Evolutionary conservation across 2,113 vertebrate genomes (phyloP).

Genomic region (Sorex araneus): DNA sequence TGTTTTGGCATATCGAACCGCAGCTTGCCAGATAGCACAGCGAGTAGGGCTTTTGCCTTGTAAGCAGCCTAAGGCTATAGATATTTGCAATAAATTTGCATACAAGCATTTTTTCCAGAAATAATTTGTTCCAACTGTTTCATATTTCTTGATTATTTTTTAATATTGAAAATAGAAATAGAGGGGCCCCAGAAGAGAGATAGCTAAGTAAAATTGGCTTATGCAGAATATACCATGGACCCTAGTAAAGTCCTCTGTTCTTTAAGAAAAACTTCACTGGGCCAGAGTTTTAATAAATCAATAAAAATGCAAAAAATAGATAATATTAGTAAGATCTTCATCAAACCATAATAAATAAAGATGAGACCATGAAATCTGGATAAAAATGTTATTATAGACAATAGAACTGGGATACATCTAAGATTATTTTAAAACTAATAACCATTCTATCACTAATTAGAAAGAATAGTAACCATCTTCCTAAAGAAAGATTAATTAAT

Average conservation of each 20-base stretch:
- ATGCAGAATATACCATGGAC: neutral
- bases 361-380: neutral
- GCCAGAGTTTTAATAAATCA: neutral
- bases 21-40: too few species aligned
- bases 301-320: slow-evolving; percentile 3
- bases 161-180: neutral
- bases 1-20: too few species aligned
- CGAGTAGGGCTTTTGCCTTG: too few species aligned
- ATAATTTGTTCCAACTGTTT: neutral
- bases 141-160: neutral
- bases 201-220: neutral
- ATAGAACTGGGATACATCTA: neutral
- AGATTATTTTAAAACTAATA: neutral
- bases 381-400: neutral
- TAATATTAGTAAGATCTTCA: neutral
- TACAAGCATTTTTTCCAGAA: slow-evolving; percentile 1
- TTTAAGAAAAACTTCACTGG: neutral
- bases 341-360: neutral
- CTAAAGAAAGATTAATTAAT: neutral
- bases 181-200: neutral
- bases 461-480: neutral
- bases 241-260: neutral
- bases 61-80: too few species aligned
- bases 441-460: neutral
- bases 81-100: neutral